Evolutionary conservation across 2,797 vertebrate species (phyloP), one percentile per base, ranked within the genome.

Genomic region (Microctenopoma stevenorrisi): DNA sequence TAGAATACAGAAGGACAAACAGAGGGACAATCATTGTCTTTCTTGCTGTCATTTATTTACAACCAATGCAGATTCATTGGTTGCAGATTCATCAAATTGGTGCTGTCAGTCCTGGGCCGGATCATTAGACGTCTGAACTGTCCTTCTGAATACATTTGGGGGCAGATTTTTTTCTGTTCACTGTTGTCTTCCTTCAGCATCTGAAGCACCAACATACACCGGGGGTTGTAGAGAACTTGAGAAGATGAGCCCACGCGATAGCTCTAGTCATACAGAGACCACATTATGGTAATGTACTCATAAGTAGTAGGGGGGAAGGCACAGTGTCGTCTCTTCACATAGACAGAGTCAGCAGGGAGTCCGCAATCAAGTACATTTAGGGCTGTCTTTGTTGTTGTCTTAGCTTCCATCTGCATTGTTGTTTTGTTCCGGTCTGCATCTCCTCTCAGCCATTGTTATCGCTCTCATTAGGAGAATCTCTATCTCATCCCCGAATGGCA

Each of bases 201-300:
- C 72, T 74, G 64, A 84, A 52, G 65, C 74, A 74, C 68, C 73
- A 28, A 70, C 58, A 38, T 49, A 60, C 73, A 81, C 61, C 2
- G 5, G 61, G 76, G 57, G 74, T 71, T 33, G 59, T 38, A 68
- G 65, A 82, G 42, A 77, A 84, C 82, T 81, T 85, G 75, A 33
- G 30, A 74, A 82, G 76, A 88, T 77, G 79, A 81, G 76, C 60
- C 62, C 65, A 65, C 70, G 83, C 84, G 87, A 90, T 84, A 73
- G 84, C 79, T 68, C 4, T 5, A 56, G 84, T 86, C 78, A 76
- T 70, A 81, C 63, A 42, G 74, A 82, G 79, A 82, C 68, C 83
- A 77, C 86, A 85, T 91, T 90, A 89, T 87, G 84, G 90, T 91
- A 90, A 89, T 90, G 82, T 86, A 64, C 68, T 80, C 65, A 83